Evolutionary conservation across 2,888 invertebrate species (phyloP).

Genomic region (Tridacna gigas): DNA sequence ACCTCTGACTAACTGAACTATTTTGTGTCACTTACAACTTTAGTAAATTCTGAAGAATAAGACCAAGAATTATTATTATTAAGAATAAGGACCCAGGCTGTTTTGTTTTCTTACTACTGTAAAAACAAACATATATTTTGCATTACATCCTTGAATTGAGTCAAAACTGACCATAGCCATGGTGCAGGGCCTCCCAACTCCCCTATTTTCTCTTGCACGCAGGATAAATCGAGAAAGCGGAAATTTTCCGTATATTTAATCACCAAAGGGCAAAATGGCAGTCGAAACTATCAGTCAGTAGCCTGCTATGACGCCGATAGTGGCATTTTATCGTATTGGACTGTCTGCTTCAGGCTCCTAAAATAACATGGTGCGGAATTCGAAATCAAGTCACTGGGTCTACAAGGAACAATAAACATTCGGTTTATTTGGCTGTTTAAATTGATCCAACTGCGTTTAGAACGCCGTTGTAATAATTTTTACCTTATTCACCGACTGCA

Average conservation of each 20-base stretch:
- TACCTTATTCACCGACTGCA: no score
- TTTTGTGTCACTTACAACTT: no score
- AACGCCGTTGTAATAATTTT: background rate
- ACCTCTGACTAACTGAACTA: no score
- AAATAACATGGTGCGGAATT: constrained; percentile 55
- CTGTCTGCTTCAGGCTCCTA: constrained; percentile 52
- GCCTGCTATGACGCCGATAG: constrained; percentile 30
- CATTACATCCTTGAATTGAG: no score
- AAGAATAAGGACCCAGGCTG: no score
- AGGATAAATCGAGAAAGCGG: constrained; percentile 55
- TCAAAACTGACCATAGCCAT: background rate
- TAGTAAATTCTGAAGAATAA: no score
- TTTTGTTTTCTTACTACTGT: no score
- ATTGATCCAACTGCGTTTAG: constrained; percentile 28
- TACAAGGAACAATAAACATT: constrained; percentile 45
- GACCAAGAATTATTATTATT: no score
- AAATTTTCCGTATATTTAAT: constrained; percentile 66
- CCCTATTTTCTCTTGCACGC: constrained; percentile 28
- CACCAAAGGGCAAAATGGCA: constrained; percentile 52
- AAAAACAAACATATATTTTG: no score
- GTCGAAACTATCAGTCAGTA: constrained; percentile 36
- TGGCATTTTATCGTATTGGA: constrained; percentile 42
- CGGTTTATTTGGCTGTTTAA: constrained; percentile 49
- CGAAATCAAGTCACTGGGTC: constrained; percentile 47
- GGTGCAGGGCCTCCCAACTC: constrained; percentile 17